Percentiles rank a stretch among this genome's conserved stretches.
Conservation (phyloP, 1,140 invertebrate species). For the Ladona fulva region DNA sequence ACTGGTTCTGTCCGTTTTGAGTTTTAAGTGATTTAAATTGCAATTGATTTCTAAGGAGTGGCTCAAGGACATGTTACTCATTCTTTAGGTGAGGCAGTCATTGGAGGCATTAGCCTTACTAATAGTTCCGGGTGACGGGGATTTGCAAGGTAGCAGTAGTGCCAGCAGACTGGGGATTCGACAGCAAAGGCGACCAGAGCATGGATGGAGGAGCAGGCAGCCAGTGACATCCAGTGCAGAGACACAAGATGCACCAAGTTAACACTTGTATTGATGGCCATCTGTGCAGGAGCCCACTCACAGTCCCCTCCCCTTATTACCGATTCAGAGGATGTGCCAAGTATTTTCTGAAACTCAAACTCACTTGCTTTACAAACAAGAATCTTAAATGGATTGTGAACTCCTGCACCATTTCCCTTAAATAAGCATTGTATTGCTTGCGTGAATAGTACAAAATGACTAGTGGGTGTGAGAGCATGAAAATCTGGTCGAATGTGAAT, state of each 20-base stretch:
- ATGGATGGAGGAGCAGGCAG: neutral
- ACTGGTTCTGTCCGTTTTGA: too few species aligned
- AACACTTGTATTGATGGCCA: neutral
- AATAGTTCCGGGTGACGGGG: neutral
- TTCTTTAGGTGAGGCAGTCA: neutral
- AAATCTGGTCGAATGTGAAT: too few species aligned
- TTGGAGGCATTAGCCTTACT: neutral
- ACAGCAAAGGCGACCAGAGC: neutral
- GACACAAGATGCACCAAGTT: neutral
- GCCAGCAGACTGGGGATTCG: neutral
- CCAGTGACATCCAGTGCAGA: neutral
- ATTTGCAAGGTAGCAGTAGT: neutral
- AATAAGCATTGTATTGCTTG: neutral
- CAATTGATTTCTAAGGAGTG: too few species aligned
- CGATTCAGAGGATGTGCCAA: too few species aligned
- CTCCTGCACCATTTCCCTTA: neutral
- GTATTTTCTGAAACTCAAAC: too few species aligned
- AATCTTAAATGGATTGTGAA: neutral
- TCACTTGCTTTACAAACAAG: too few species aligned
- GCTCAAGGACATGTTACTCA: too few species aligned
- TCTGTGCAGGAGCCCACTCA: neutral
- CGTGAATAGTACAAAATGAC: constrained; percentile 1
- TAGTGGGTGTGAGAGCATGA: neutral
- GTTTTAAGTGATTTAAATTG: too few species aligned
- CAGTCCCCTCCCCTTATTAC: too few species aligned